Evolutionary conservation across 2,113 vertebrate genomes (phyloP), one percentile per base, ranked within the genome.

Genomic region (Ptychochromis oligacanthus): DNA sequence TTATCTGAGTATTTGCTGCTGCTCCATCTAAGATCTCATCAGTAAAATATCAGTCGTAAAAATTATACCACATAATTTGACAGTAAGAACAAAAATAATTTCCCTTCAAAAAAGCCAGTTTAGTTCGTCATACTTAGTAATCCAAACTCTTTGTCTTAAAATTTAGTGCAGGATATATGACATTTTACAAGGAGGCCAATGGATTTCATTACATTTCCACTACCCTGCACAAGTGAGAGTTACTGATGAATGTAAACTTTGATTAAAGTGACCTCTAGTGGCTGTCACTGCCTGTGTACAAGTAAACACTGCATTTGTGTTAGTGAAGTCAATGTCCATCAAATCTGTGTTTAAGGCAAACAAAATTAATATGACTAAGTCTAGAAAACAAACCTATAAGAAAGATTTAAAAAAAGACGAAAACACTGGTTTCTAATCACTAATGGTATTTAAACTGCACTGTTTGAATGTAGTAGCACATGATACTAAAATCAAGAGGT

Each of bases 241-340:
- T 36, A 36, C 36, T 36, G 8, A 34, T 7, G 6, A 38, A 59
- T n/a, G 17, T 28, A n/a, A 28, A n/a, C 7, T 2, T 67, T 13
- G n/a, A 31, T 31, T 75, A 43, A 60, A 36, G 55, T 58, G 85
- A 65, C 80, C 36, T 79, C 76, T 87, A 59, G 52, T 83, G 77
- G 86, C 31, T 38, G 34, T 75, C 34, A 26, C 24, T 72, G 54
- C 18, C 18, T 0, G 2, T 40, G 0, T 72, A 34, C 67, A 72
- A 17, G 18, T 72, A 34, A 52, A 31, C 1, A 9, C 26, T 34
- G 65, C 26, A n/a, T 72, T 31, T 8, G 17, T 13, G 20, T 52
- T n/a, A 72, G 28, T 52, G 43, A 7, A n/a, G 24, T 52, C 9
- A 49, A 70, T 28, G 61, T 28, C 0, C 9, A 46, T 46, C 10